Conservation (phyloP, 2,888 invertebrate genomes). For the Psylliodes chrysocephalus region DNA sequence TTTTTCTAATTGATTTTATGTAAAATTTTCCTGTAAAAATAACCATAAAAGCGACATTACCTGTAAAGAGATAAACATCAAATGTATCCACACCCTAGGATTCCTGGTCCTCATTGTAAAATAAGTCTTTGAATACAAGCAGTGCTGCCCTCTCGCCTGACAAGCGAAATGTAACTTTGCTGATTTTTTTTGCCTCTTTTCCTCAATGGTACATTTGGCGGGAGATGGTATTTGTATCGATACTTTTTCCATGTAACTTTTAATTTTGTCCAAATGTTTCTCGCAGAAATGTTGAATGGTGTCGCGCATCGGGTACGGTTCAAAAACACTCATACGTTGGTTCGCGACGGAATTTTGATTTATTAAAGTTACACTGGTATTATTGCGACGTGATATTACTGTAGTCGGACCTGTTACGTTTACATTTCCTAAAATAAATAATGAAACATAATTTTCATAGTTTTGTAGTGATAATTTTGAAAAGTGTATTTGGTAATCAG, state of each 20-base stretch:
- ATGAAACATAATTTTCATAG: not conserved
- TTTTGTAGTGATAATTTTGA: too few relatives aligned
- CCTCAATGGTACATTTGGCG: constrained; percentile 93
- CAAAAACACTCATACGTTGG: constrained; percentile 83
- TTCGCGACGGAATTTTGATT: constrained; percentile 61
- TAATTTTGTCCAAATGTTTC: constrained; percentile 92
- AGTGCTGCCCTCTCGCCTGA: constrained; percentile 84
- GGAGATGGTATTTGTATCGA: constrained; percentile 88
- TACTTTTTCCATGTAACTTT: constrained; percentile 89
- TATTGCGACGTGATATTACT: constrained; percentile 70
- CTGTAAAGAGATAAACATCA: constrained; percentile 94
- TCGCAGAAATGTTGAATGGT: constrained; percentile 96
- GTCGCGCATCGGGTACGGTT: constrained; percentile 91
- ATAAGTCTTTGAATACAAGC: constrained; percentile 83
- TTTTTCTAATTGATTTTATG: not conserved
- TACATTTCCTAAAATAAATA: constrained; percentile 58
- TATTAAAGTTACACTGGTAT: constrained; percentile 82
- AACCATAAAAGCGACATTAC: constrained; percentile 47
- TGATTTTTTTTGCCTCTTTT: constrained; percentile 85
- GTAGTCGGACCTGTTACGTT: constrained; percentile 73
- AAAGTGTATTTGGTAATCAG: too few relatives aligned
- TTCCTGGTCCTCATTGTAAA: constrained; percentile 83
- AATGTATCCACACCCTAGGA: constrained; percentile 92
- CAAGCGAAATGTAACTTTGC: constrained; percentile 91
- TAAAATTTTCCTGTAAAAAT: not conserved